Evolutionary conservation across 2,113 vertebrate genomes (phyloP).

Genomic region (Nycticorax nycticorax): DNA sequence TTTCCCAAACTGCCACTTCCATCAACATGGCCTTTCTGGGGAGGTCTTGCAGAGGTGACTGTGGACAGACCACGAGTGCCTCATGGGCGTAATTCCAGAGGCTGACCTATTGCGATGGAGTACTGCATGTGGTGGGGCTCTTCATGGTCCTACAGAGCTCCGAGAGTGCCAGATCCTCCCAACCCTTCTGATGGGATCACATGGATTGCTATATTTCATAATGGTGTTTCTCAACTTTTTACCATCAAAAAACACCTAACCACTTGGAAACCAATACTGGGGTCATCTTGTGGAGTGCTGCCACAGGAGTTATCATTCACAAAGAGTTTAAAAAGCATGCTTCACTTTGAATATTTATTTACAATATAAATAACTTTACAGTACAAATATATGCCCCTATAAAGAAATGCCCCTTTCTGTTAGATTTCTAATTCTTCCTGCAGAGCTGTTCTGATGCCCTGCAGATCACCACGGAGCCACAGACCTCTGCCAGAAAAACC

Average conservation of each 20-base stretch:
- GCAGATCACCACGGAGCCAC: neutral
- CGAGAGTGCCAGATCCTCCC: neutral
- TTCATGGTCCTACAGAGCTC: neutral
- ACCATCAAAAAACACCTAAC: neutral
- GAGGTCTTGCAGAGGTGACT: neutral
- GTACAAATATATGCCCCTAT: neutral
- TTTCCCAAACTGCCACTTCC: neutral
- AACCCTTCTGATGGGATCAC: neutral
- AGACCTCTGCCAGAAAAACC: neutral
- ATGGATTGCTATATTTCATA: neutral
- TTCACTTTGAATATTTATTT: neutral
- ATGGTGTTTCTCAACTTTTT: neutral
- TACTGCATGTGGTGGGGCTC: rapidly evolving
- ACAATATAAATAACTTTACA: neutral
- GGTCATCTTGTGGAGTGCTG: neutral
- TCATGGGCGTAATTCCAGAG: neutral
- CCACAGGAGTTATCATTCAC: neutral
- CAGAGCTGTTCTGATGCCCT: neutral
- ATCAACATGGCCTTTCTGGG: neutral
- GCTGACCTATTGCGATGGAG: rapidly evolving
- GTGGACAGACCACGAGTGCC: neutral
- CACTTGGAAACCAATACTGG: neutral
- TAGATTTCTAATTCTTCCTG: neutral
- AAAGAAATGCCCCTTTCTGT: neutral
- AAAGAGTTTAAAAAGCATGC: neutral